phyloP scores from a whole-genome alignment of 2,888 invertebrate species.

The Tachystola acroxantha region DNA sequence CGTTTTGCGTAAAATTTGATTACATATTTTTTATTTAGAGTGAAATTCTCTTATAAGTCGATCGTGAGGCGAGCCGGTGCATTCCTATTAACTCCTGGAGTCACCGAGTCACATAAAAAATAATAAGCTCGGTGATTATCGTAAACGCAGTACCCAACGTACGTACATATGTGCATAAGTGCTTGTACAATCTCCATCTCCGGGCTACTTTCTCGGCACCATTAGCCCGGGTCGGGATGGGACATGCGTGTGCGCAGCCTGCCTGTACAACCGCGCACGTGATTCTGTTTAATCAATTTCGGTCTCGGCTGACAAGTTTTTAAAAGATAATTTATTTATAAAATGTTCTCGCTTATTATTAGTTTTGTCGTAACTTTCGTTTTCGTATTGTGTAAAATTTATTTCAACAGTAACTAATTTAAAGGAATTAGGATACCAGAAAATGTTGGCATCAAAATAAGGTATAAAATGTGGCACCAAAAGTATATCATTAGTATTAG shows the following conservation, averaged over 20 bases:
- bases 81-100: conserved; percentile 28
- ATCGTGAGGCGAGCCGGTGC: conserved; percentile 19
- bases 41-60: conserved; percentile 1
- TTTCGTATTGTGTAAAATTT: neutral
- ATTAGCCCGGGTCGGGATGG: conserved; percentile 25
- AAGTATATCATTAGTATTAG: too few relatives aligned
- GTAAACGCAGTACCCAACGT: conserved; percentile 31
- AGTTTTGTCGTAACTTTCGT: neutral
- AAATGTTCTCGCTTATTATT: neutral
- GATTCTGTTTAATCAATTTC: conserved; percentile 29
- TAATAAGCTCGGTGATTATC: conserved; percentile 66
- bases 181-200: conserved; percentile 52
- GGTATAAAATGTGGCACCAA: too few relatives aligned
- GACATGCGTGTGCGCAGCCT: too few relatives aligned
- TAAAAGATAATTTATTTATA: too few relatives aligned
- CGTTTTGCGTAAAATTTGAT: too few relatives aligned
- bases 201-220: conserved; percentile 49
- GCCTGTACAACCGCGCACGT: conserved; percentile 28
- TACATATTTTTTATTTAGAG: too few relatives aligned
- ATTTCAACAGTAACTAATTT: too few relatives aligned
- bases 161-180: conserved; percentile 29
- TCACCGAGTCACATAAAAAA: conserved; percentile 65
- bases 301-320: conserved; percentile 4
- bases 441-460: too few relatives aligned
- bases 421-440: too few relatives aligned